Conservation (phyloP, 1,140 invertebrate genomes). For the Drosophila navojoa region DNA sequence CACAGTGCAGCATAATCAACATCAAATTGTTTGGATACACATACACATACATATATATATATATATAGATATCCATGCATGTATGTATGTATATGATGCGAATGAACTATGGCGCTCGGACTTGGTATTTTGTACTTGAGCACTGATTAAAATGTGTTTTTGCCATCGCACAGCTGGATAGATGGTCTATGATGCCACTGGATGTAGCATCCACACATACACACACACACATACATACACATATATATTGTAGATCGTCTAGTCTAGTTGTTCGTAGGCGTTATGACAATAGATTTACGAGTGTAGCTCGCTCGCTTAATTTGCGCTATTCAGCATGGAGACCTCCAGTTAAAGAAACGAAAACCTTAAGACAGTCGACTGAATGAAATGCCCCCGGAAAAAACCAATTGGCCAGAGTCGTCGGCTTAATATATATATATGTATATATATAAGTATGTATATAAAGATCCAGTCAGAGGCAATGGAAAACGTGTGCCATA, state of each 20-base stretch:
- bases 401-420: conserved; percentile 76
- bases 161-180: conserved; percentile 24
- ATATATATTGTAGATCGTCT: conserved; percentile 29
- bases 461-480: conserved; percentile 45
- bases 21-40: conserved; percentile 46
- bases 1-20: conserved; percentile 59
- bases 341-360: conserved; percentile 26
- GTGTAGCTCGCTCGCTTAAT: conserved; percentile 68
- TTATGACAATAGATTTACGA: conserved; percentile 81
- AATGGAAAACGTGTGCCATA: conserved; percentile 55
- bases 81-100: conserved; percentile 42
- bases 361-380: conserved; percentile 69
- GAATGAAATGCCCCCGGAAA: conserved; percentile 81
- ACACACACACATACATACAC: conserved; percentile 4
- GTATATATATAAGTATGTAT: no score
- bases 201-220: conserved; percentile 23
- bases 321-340: conserved; percentile 66
- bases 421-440: conserved; percentile 62
- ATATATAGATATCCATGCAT: conserved; percentile 8
- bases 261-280: conserved; percentile 65
- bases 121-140: conserved; percentile 69
- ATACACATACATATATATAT: conserved; percentile 21
- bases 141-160: conserved; percentile 75
- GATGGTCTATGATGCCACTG: conserved; percentile 36
- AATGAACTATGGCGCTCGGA: conserved; percentile 47